Base-by-base conservation (phyloP, 2,113 vertebrate species). In the Mastomys coucha region DNA sequence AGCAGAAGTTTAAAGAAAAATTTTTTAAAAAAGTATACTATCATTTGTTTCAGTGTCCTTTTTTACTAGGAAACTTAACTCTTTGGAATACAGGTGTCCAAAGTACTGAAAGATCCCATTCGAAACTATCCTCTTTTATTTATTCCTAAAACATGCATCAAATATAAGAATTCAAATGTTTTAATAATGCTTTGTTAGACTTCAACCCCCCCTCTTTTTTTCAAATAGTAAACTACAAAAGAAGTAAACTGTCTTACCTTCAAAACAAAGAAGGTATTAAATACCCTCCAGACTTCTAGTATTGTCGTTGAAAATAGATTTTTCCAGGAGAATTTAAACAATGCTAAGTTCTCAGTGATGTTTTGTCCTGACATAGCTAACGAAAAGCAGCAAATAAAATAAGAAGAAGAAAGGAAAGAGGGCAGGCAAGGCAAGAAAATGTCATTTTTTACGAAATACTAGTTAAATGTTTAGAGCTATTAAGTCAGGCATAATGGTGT, bases 331-430 rank as follows among this genome's bases (percentile, higher is more conserved):
- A 97, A 96, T 94, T 51, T 58, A 56, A 91, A 60, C 12, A 56
- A 51, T 93, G 90, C 96, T 98, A 97, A 96, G 90, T 97, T 98
- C 98, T 97, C 95, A 96, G 96, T 98, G 97, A 95, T 98, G 28
- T 97, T 98, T 97, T 72, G 2, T 96, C 98, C 91, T 97, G 95
- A 97, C 92, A 92, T 97, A 97, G 94, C 93, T 92, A 97, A 98
- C 92, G 80, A 96, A 97, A 96, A 93, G 96, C 20, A 98, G 97
- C 97, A 93, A 75, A 63, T 77, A 42, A 56, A 94, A 92, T 53
- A n/a, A 85, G 49, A 33, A 45, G 11, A 58, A 58, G 28, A 45
- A 67, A 70, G 8, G 39, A 14, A 73, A 81, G 67, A 11, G 70
- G 22, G 45, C 7, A 72, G 31, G 51, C 36, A 76, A 8, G 22